These are phyloP conservation scores for Drosophila kanapiae DNA, from an alignment of 1,140 invertebrate genomes.

Conservation along the genomic window DNA sequence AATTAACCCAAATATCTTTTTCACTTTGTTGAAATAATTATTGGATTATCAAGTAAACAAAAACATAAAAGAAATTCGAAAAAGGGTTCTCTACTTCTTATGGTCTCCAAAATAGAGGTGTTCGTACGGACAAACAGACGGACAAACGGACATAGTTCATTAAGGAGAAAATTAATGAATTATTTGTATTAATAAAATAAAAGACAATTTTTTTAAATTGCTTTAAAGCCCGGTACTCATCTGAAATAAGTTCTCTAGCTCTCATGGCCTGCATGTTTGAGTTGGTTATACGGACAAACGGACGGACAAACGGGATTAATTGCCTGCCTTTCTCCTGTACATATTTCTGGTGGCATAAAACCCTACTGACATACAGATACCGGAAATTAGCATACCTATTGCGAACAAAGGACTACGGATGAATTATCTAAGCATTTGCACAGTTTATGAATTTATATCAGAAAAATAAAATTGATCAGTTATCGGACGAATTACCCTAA, in stretches of 20 bases:
- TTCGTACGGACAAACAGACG: not conserved
- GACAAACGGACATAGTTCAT: not conserved
- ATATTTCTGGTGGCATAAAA: not conserved
- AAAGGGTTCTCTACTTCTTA: not conserved
- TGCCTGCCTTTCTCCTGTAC: not conserved
- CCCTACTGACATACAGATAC: not conserved
- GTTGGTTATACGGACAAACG: not conserved
- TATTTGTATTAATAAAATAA: too few species aligned
- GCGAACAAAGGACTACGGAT: not conserved
- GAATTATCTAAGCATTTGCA: not conserved
- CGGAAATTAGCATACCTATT: not conserved
- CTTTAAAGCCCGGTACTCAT: too few species aligned
- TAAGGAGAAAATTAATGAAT: too few species aligned
- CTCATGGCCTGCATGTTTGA: not conserved
- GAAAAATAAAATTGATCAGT: not conserved
- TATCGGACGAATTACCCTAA: not conserved
- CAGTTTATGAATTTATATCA: not conserved
- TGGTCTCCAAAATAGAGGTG: not conserved
- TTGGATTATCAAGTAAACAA: too few species aligned
- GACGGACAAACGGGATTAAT: not conserved
- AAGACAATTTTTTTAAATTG: too few species aligned
- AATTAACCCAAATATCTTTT: too few species aligned
- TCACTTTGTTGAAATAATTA: too few species aligned
- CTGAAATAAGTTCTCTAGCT: not conserved
- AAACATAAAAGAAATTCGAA: too few species aligned